Evolutionary conservation across 2,113 vertebrate genomes (phyloP).

Genomic region (Nanorana parkeri): DNA sequence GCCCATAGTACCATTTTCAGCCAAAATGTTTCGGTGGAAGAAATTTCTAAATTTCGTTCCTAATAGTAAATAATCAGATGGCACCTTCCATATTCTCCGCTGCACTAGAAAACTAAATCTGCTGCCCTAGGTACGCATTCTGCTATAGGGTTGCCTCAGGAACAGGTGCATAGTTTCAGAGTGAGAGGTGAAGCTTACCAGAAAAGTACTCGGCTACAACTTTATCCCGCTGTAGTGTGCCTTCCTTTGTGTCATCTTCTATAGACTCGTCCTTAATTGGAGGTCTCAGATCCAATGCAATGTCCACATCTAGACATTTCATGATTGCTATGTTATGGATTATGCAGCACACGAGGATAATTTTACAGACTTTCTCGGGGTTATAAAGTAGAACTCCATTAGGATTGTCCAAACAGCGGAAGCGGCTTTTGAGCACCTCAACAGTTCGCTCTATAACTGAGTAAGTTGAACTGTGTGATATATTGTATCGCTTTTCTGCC

Average conservation of each 20-base stretch:
- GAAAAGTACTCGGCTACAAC: slow-evolving; percentile 34
- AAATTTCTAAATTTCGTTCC: too few species aligned
- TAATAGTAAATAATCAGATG: too few species aligned
- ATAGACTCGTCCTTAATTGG: slow-evolving; percentile 7
- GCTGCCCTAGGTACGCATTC: neutral
- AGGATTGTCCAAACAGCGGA: slow-evolving; percentile 48
- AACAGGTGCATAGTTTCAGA: neutral
- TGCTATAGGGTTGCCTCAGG: neutral
- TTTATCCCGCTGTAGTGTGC: slow-evolving; percentile 24
- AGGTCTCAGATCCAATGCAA: slow-evolving; percentile 26
- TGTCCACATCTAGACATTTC: slow-evolving; percentile 13
- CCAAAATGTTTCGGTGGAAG: too few species aligned
- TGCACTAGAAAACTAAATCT: neutral
- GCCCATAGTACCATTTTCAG: too few species aligned
- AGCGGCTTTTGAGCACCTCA: slow-evolving; percentile 42
- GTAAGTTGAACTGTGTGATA: slow-evolving; percentile 8
- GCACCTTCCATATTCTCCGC: neutral
- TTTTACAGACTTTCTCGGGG: slow-evolving; percentile 52
- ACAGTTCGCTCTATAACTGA: slow-evolving; percentile 27
- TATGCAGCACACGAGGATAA: slow-evolving; percentile 47
- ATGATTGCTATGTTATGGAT: slow-evolving; percentile 48
- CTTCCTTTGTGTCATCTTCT: slow-evolving; percentile 40
- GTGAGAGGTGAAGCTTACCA: neutral
- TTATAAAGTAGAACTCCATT: slow-evolving; percentile 40
- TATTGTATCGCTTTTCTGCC: slow-evolving; percentile 21